Base-by-base conservation (phyloP, 2,888 invertebrate genomes). In the Parelbella ahira region DNA sequence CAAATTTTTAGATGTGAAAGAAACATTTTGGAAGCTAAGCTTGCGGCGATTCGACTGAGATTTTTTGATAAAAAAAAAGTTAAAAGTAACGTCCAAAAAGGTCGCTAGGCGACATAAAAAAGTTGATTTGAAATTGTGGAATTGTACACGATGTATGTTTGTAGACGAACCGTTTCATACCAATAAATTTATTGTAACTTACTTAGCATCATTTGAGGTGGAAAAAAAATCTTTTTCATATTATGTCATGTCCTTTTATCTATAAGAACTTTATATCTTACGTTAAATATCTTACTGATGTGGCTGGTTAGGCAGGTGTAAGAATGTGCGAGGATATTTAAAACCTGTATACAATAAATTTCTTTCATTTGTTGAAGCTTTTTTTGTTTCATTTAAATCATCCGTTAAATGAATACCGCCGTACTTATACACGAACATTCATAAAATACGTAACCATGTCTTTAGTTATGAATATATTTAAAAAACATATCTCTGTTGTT, bases 311-410 rank as follows among this genome's bases (percentile, higher is more conserved):
- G 77, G 78, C 79, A 81, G 80, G 80, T 81, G 78, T 80, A 72
- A 73, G 74, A 72, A 73, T 73, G 77, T 76, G 80, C 76, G 73
- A 84, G 80, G 77, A 83, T 84, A 83, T 84, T 86, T 83, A 84
- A 84, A 86, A 86, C 87, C 87, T 87, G 86, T 87, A 87, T 87
- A 87, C 87, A 87, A 87, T 87, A 87, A 83, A 87, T 82, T 87
- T 83, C 87, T 86, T 87, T 87, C 86, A 87, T 87, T 87, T 87
- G 87, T 87, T 87, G 86, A 87, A 63, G 48, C 61, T 60, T 61
- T 52, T 58, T 72, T 63, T 75, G 80, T 86, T 82, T 84, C 61
- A 82, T 81, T 82, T 76, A 3, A 4, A 11, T 25, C 11, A 5
- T 12, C 12, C 6, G n/a, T 12, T 27, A 27, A 15, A 4, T n/a